Base-by-base conservation (phyloP, 2,113 vertebrate genomes). In the Callorhinus ursinus region DNA sequence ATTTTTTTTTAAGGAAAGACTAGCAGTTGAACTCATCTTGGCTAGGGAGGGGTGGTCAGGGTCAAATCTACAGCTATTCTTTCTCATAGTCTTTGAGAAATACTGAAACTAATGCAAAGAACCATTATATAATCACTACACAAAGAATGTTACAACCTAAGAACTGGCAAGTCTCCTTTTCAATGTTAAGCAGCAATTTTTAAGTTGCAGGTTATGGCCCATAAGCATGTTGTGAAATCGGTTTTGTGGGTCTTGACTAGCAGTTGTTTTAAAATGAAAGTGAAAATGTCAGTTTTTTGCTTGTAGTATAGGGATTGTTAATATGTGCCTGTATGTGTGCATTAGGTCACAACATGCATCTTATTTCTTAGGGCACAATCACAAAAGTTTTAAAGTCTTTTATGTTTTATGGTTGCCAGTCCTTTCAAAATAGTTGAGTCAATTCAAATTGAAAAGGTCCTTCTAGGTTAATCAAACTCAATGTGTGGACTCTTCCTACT, bases 101-200 rank as follows among this genome's bases (percentile, higher is more conserved):
- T 46, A 90, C 7, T 51, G 13, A 69, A 82, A 61, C 39, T 31
- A 80, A 67, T 46, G 63, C 28, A 88, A 93, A 95, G 13, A 90
- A 79, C 28, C 21, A 59, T 33, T 65, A 72, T 31, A 85, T 65
- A 77, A 63, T 65, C 81, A 42, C 13, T 76, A 84, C 9, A 72
- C 53, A 81, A 81, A 81, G 61, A 53, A 0, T 31, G 1, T 39
- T 51, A 53, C 51, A 90, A 80, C 61, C 36, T 90, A 74, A 81
- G 2, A 61, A 82, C 57, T 36, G 5, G 26, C 6, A 51, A 83
- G 42, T 83, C 19, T 82, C 71, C 22, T 51, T 95, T 86, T 88
- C 6, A 88, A 83, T 88, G 77, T 91, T 88, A 85, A 46, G 12
- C 28, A 84, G 39, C 55, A 85, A 67, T 74, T 89, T 88, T 92